Percentiles rank a stretch among this genome's conserved stretches.
Conservation (phyloP, 1,140 invertebrate species). For the Pachypsylla venusta region DNA sequence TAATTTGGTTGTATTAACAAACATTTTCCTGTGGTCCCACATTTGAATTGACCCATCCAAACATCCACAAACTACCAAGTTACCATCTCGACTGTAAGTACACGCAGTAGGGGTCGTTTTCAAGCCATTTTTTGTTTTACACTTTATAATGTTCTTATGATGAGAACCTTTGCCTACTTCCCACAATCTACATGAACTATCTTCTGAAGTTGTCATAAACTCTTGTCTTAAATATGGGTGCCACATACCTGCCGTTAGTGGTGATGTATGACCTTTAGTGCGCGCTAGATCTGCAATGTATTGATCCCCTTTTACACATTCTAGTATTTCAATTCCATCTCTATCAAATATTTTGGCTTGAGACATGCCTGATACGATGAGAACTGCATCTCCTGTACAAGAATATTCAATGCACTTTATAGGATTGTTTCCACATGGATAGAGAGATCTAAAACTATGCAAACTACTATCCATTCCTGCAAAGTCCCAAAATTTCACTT, state of each 20-base stretch:
- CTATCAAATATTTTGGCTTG: conserved; percentile 90
- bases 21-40: conserved; percentile 84
- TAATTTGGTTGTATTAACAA: conserved; percentile 59
- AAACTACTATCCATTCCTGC: conserved; percentile 89
- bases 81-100: conserved; percentile 72
- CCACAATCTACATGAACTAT: conserved; percentile 88
- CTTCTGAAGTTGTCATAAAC: conserved; percentile 86
- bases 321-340: conserved; percentile 88
- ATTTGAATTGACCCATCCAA: conserved; percentile 93
- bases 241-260: conserved; percentile 82
- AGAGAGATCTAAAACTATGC: conserved; percentile 76
- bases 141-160: conserved; percentile 79
- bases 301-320: conserved; percentile 93
- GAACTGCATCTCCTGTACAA: conserved; percentile 80
- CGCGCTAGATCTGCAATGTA: conserved; percentile 87
- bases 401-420: conserved; percentile 85
- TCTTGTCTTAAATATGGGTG: conserved; percentile 83
- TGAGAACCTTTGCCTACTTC: conserved; percentile 55
- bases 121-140: conserved; percentile 70
- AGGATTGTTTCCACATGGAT: conserved; percentile 90
- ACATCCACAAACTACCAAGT: conserved; percentile 77
- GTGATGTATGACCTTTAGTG: conserved; percentile 92
- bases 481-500: conserved; percentile 96
- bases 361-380: conserved; percentile 81
- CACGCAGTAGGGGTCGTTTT: conserved; percentile 77